Percentiles rank a stretch among this genome's conserved stretches.
Evolutionary conservation across 2,113 vertebrate species (phyloP).

Genomic region (Arenaria interpres): DNA sequence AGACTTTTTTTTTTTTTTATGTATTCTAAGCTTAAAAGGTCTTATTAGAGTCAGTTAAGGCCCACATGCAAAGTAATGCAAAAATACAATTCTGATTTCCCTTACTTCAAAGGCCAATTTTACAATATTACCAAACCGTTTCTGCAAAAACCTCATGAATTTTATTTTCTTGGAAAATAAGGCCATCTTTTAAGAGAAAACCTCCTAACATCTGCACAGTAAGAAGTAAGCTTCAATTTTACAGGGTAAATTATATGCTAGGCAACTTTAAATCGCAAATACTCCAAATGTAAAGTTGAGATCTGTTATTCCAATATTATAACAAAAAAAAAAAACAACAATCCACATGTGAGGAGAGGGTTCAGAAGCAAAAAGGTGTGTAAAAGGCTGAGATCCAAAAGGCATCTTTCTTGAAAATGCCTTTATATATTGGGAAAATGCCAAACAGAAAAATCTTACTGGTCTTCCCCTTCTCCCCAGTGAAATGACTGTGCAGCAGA

Average conservation of each 20-base stretch:
- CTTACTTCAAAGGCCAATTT: neutral
- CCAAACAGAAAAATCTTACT: neutral
- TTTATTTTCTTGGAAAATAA: neutral
- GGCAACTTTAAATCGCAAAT: neutral
- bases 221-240: neutral
- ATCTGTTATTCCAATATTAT: neutral
- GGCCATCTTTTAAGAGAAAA: neutral
- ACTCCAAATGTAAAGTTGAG: neutral
- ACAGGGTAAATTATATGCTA: neutral
- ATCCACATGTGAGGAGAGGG: neutral
- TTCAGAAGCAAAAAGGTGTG: neutral
- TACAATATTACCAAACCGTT: neutral
- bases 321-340: neutral
- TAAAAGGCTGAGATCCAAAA: neutral
- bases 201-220: neutral
- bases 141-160: neutral
- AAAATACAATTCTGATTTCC: neutral
- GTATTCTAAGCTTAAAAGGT: neutral
- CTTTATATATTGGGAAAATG: neutral
- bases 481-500: neutral
- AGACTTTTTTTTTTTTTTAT: neutral
- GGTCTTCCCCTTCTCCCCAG: neutral
- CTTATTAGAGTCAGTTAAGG: neutral
- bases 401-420: neutral
- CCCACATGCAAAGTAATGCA: neutral